Base-by-base conservation (phyloP, 2,888 invertebrate species). In the Physocephala rufipes region DNA sequence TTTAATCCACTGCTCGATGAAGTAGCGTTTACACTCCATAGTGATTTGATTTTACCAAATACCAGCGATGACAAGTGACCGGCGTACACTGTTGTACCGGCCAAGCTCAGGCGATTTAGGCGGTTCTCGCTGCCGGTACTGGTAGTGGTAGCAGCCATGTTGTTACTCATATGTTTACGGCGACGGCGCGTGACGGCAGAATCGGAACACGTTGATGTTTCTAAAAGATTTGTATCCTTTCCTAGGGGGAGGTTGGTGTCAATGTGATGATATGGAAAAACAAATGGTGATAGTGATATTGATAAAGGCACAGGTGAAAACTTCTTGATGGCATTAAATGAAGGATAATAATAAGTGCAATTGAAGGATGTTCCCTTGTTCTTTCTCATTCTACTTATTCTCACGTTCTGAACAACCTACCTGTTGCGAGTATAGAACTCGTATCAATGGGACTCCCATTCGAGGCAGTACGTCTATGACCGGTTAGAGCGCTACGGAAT, bases 41-140 rank as follows among this genome's bases (percentile, higher is more conserved):
- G 88, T 61, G 95, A 95, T 82, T 94, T 92, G 87, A 95, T 95
- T 89, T 95, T 95, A 84, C 93, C 93, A 86, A 95, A 91, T 81
- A 95, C 93, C 83, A 93, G 71, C 21, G 84, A 84, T 51, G 84
- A 83, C 68, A 84, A 74, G 70, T 84, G 83, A n/a, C 84, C 84
- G 24, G 86, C 85, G 73, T 86, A 85, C 49, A 85, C 82, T n/a
- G 85, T 84, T 66, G 84, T 86, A 53, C 85, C 85, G 1, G 84
- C 84, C 72, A 85, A 74, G 69, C 86, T 85, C 64, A 85, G 77
- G 49, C 86, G 84, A 79, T 86, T 84, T 69, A 84, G 71, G 43
- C 84, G 82, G 76, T 84, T 85, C 76, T 84, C 83, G 70, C 84
- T 85, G 67, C 79, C 80, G 30, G 76, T 68, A 43, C 80, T 79